Evolutionary conservation across 2,113 vertebrate genomes (phyloP).

Genomic region (Agapornis roseicollis): DNA sequence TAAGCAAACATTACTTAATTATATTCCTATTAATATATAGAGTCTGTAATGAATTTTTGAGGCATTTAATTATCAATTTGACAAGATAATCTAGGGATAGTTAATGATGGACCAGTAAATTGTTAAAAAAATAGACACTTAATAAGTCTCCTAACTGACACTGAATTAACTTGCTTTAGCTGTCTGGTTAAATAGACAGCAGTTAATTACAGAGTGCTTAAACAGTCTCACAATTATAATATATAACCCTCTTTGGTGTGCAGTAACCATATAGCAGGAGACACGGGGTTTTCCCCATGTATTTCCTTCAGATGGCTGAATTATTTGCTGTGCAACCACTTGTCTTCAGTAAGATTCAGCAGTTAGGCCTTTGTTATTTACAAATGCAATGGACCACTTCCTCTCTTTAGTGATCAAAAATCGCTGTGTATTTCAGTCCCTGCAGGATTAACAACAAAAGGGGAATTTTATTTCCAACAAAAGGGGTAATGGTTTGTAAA

Average conservation of each 20-base stretch:
- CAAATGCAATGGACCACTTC: not conserved
- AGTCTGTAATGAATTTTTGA: conserved; percentile 77
- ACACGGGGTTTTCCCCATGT: not conserved
- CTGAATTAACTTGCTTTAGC: conserved; percentile 72
- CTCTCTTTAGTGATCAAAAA: not conserved
- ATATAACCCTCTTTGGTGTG: conserved; percentile 41
- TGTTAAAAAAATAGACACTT: conserved; percentile 69
- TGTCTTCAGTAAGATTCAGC: not conserved
- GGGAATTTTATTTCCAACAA: not conserved
- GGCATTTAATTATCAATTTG: conserved; percentile 80
- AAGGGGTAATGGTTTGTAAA: not conserved
- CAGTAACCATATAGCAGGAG: conserved; percentile 21
- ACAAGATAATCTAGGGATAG: conserved; percentile 78
- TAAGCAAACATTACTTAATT: conserved; percentile 79
- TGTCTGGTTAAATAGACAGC: conserved; percentile 75
- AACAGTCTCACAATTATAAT: conserved; percentile 70
- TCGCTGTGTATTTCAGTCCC: not conserved
- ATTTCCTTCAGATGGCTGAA: not conserved
- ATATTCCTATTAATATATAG: conserved; percentile 75
- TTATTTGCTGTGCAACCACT: not conserved
- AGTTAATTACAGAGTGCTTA: conserved; percentile 73
- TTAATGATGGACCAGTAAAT: conserved; percentile 76
- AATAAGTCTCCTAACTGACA: conserved; percentile 75
- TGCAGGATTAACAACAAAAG: not conserved
- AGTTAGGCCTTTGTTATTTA: not conserved